Conservation (phyloP, 2,797 vertebrate species). For the Peromyscus attwateri region DNA sequence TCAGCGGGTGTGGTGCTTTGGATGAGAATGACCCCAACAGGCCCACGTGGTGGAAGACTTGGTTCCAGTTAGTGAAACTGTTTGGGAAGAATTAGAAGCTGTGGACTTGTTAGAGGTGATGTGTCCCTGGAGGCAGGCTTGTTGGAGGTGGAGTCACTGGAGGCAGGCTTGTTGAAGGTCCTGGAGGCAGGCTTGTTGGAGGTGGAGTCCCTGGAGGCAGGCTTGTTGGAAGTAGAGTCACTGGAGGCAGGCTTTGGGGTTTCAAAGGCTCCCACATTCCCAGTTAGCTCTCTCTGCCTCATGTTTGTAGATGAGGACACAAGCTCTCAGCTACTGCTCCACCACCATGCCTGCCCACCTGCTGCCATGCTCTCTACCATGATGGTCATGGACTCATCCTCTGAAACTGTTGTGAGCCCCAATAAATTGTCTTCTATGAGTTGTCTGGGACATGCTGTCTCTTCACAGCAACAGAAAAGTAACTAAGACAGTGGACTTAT, state of each 20-base stretch:
- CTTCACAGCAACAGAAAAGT: background rate
- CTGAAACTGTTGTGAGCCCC: background rate
- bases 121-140: background rate
- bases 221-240: background rate
- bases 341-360: background rate
- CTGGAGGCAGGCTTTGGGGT: background rate
- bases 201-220: background rate
- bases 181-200: background rate
- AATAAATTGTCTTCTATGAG: background rate
- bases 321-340: no score
- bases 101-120: background rate
- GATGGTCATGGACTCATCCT: background rate
- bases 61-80: background rate
- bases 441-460: background rate
- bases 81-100: background rate
- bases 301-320: background rate
- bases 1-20: background rate
- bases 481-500: background rate
- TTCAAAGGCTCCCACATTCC: background rate
- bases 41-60: background rate
- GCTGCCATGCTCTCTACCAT: background rate
- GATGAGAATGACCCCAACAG: background rate
- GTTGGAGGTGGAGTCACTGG: background rate
- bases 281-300: background rate
- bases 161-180: background rate